Conservation (phyloP, 2,113 vertebrate species). For the Hydrolagus affinis region DNA sequence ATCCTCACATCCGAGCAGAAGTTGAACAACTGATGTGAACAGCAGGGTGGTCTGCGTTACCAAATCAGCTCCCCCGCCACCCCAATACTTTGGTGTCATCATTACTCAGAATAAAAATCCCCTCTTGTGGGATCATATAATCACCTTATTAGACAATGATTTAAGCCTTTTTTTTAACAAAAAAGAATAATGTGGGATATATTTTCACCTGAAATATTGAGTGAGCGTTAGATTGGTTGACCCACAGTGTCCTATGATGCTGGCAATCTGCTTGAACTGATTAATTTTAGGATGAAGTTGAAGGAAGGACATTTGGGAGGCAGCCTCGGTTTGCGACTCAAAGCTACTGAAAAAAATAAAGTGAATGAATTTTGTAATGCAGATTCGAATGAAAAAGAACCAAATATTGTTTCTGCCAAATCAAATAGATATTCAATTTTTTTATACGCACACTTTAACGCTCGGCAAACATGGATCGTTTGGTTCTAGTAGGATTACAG, state of each 20-base stretch:
- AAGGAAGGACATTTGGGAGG: neutral
- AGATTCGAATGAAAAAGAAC: neutral
- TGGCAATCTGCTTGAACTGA: neutral
- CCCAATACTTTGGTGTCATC: slow-evolving; percentile 48
- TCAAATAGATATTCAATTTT: neutral
- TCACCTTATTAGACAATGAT: neutral
- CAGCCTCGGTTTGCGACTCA: neutral
- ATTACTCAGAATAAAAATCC: slow-evolving; percentile 41
- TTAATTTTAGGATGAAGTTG: neutral
- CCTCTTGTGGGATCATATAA: neutral
- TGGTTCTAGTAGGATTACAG: too few relatives aligned
- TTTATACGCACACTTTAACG: neutral
- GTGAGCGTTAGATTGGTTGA: neutral
- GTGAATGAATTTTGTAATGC: neutral
- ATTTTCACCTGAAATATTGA: neutral
- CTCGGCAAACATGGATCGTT: neutral
- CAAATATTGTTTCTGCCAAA: neutral
- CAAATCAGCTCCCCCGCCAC: slow-evolving; percentile 60
- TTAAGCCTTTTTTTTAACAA: neutral
- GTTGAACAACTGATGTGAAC: slow-evolving; percentile 66
- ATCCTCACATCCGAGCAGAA: slow-evolving; percentile 61
- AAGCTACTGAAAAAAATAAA: neutral
- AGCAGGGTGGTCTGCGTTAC: slow-evolving; percentile 69
- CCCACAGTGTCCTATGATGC: neutral
- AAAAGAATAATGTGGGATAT: neutral